Base-by-base conservation (phyloP, 2,113 vertebrate species). In the Oncorhynchus masou region DNA sequence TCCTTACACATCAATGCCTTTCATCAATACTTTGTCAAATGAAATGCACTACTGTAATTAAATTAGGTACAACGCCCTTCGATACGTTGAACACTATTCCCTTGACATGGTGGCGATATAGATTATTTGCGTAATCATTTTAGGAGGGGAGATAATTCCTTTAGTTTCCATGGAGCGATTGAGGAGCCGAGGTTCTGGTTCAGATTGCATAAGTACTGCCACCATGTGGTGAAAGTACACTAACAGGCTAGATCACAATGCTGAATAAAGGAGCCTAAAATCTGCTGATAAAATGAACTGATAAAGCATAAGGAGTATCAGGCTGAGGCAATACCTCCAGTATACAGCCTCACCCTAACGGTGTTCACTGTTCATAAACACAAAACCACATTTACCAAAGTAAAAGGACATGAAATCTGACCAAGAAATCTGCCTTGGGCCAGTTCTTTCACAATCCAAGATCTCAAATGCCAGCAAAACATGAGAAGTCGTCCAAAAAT, bases 1-100 rank as follows among this genome's bases (percentile, higher is more conserved):
- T 88, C 82, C 81, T 82, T 84, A 76, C 75, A 27, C 24, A 25
- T 29, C 25, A 66, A 25, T 6, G 16, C 59, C 81, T 88, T 86
- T 89, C 84, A 88, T 86, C 81, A 81, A 72, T 77, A 78, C 39
- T 45, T 45, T 45, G 39, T 45, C 39, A 8, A 62, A 22, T 24
- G 2, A 62, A 62, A 22, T 24, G n/a, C n/a, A 62, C n/a, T 62
- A 62, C 7, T n/a, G 19, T 62, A 24, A 62, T 62, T 24, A 62
- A 5, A 62, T 62, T 19, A 45, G 54, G 54, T 5, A 57, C 54
- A 57, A 57, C 4, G 20, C 15, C 16, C 19, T 19, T 54, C 12
- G 3, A 54, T 54, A 13, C n/a, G 2, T 7, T 62, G 59, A 62
- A 62, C 59, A 22, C 8, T 11, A 5, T n/a, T n/a, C 51, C 51